These are phyloP conservation scores for Myxocyprinus asiaticus DNA, from an alignment of 2,113 vertebrate genomes.

Conservation along the genomic window DNA sequence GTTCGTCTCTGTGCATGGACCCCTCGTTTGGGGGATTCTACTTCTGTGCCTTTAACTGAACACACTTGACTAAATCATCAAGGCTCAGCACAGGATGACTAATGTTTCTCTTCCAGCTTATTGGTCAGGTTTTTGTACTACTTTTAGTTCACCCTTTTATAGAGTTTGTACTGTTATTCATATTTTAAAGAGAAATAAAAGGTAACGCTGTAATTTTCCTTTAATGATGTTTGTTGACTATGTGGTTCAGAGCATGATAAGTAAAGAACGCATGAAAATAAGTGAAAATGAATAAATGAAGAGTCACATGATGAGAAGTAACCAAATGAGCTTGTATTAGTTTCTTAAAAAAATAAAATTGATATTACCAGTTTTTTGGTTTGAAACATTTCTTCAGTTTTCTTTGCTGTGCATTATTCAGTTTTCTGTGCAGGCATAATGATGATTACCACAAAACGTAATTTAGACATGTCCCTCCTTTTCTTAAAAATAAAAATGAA, in stretches of 20 bases:
- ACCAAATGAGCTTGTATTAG: constrained; percentile 60
- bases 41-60: constrained; percentile 49
- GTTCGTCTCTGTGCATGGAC: not conserved
- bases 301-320: constrained; percentile 38
- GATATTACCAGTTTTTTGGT: constrained; percentile 24
- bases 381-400: not conserved
- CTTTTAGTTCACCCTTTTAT: constrained; percentile 28
- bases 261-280: constrained; percentile 30
- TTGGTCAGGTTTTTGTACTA: constrained; percentile 43
- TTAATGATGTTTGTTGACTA: constrained; percentile 35
- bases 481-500: too few species aligned
- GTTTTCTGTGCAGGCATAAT: too few species aligned
- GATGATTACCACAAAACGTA: too few species aligned
- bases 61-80: constrained; percentile 41
- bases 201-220: constrained; percentile 27
- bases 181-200: constrained; percentile 29
- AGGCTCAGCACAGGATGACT: constrained; percentile 28
- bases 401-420: not conserved
- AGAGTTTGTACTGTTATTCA: constrained; percentile 41
- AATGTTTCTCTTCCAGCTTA: constrained; percentile 38
- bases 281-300: constrained; percentile 32
- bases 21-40: not conserved
- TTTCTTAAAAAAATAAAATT: constrained; percentile 51
- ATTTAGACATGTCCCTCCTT: too few species aligned
- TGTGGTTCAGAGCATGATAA: constrained; percentile 50